A percentile compares a stretch with the other conserved stretches of the same genome.
phyloP scores from a whole-genome alignment of 2,888 invertebrate species.

The Cephus pygmeus region DNA sequence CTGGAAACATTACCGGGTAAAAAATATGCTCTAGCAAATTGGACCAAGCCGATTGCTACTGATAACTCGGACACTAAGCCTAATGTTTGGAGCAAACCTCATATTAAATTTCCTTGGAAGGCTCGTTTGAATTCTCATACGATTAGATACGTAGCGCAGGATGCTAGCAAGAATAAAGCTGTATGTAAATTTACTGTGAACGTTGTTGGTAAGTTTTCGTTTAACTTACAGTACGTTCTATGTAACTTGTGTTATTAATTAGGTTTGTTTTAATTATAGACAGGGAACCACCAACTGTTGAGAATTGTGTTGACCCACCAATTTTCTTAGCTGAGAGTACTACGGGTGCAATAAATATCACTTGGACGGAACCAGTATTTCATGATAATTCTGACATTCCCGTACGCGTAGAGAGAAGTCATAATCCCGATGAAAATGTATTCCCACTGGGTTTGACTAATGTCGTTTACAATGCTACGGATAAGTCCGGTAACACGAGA shows the following conservation, averaged over 20 bases:
- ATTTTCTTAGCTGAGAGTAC: slow-evolving; percentile 61
- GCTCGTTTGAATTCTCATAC: slow-evolving; percentile 71
- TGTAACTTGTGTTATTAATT: neutral
- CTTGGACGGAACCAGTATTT: slow-evolving; percentile 72
- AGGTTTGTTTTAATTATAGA: slow-evolving; percentile 59
- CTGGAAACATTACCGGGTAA: slow-evolving; percentile 66
- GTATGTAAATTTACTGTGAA: slow-evolving; percentile 72
- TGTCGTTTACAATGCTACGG: slow-evolving; percentile 71
- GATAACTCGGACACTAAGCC: slow-evolving; percentile 73
- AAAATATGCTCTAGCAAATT: slow-evolving; percentile 68
- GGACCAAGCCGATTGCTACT: slow-evolving; percentile 64
- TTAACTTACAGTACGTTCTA: neutral
- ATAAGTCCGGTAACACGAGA: slow-evolving; percentile 71
- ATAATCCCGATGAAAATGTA: slow-evolving; percentile 63
- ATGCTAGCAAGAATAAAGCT: slow-evolving; percentile 71
- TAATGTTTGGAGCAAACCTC: slow-evolving; percentile 71
- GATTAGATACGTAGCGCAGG: slow-evolving; percentile 74
- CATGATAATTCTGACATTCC: slow-evolving; percentile 70
- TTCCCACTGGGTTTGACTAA: slow-evolving; percentile 70
- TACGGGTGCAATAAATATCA: slow-evolving; percentile 64
- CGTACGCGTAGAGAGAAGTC: slow-evolving; percentile 58
- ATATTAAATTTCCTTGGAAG: slow-evolving; percentile 68
- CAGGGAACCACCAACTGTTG: slow-evolving; percentile 70
- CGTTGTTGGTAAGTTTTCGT: slow-evolving; percentile 66
- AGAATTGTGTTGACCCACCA: slow-evolving; percentile 72